A percentile compares a stretch with the other conserved stretches of the same genome.
Conservation (phyloP, 2,888 invertebrate species). For the Anticlea derivata region DNA sequence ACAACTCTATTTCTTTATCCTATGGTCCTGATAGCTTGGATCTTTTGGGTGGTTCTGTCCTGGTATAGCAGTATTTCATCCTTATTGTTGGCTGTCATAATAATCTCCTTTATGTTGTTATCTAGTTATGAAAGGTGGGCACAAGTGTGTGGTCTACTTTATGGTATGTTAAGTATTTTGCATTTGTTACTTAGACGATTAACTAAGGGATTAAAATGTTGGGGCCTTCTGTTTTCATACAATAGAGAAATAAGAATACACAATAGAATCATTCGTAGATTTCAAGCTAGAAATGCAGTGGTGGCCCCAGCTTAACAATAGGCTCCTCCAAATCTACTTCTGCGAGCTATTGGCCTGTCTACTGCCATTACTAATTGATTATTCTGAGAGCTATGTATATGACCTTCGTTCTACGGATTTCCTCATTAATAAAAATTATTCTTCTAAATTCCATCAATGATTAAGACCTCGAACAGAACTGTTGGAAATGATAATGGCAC, state of each 20-base stretch:
- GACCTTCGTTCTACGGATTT: too few species aligned
- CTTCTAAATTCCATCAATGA: too few species aligned
- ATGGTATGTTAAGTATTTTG: constrained; percentile 25
- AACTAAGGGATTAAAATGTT: background rate
- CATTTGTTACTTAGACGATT: constrained; percentile 26
- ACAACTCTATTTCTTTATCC: background rate
- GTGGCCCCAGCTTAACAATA: too few species aligned
- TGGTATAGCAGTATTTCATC: constrained; percentile 49
- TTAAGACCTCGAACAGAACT: background rate
- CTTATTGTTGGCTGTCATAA: constrained; percentile 60
- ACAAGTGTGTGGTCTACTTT: constrained; percentile 51
- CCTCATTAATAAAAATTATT: too few species aligned
- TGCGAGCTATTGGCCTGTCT: too few species aligned
- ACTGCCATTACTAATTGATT: too few species aligned
- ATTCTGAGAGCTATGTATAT: too few species aligned
- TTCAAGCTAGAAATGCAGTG: too few species aligned
- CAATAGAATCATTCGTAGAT: too few species aligned
- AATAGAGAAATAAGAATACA: too few species aligned
- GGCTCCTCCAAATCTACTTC: too few species aligned
- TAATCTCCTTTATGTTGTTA: constrained; percentile 54
- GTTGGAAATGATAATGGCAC: background rate
- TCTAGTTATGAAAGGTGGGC: constrained; percentile 40
- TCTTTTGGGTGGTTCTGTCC: constrained; percentile 13
- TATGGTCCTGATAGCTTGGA: constrained; percentile 11
- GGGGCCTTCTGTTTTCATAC: too few species aligned